Conservation (phyloP, 2,797 vertebrate species). For the Schizopygopsis pylzovi region DNA sequence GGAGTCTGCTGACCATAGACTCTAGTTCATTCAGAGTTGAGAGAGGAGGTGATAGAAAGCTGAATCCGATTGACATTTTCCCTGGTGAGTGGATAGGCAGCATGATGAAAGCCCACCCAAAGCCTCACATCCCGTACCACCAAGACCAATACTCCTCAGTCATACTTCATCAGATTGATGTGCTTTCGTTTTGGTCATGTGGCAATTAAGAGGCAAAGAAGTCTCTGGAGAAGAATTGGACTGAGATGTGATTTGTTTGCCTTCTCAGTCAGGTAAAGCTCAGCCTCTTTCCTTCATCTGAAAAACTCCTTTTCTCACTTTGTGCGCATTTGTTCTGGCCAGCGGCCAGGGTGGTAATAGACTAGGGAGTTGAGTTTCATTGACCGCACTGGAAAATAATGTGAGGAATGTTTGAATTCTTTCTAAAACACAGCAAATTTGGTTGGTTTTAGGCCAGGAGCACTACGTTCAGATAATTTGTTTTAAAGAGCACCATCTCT, state of each 20-base stretch:
- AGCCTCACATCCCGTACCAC: conserved; percentile 62
- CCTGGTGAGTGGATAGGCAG: conserved; percentile 47
- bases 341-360: conserved; percentile 54
- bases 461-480: background rate
- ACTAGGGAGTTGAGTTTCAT: conserved; percentile 24
- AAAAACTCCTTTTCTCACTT: conserved; percentile 25
- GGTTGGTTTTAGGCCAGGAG: background rate
- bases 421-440: conserved; percentile 16
- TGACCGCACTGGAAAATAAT: conserved; percentile 6
- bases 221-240: conserved; percentile 69
- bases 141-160: conserved; percentile 68
- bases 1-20: conserved; percentile 34
- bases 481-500: conserved; percentile 18
- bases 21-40: background rate
- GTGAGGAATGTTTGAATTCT: conserved; percentile 21
- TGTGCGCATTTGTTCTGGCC: conserved; percentile 53
- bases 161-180: conserved; percentile 70
- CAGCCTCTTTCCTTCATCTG: conserved; percentile 37
- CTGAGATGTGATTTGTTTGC: conserved; percentile 70
- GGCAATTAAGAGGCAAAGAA: conserved; percentile 60
- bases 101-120: conserved; percentile 60
- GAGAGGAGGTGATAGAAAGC: conserved; percentile 39
- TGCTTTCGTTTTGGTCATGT: conserved; percentile 66
- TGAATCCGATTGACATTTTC: conserved; percentile 24
- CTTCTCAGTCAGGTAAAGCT: conserved; percentile 61